Base-by-base conservation (phyloP, 2,888 invertebrate genomes). In the Oscheius myriophilus region DNA sequence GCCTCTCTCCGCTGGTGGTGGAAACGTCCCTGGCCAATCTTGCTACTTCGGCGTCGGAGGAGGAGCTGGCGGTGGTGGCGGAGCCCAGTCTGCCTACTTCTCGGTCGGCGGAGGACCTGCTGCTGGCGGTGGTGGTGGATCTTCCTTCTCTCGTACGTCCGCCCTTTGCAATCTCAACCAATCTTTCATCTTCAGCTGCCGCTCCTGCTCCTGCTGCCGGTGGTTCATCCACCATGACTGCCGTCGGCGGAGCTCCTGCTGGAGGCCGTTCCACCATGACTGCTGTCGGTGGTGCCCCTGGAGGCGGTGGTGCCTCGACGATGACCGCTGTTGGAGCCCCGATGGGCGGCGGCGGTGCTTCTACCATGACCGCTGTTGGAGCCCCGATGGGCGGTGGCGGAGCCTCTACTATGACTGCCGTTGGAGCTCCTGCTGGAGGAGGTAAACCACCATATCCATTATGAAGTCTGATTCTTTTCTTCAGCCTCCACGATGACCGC, bases 351-450 rank as follows among this genome's bases (percentile, higher is more conserved):
- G 69, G 69, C 16, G 73, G 73, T 57, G 65, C 73, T 6, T 75
- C 75, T 1, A 80, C 78, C 7, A 80, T 80, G 78, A 78, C 80
- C 21, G 80, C 79, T 18, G 73, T 79, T 53, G 76, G 72, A 55
- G 78, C 72, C 52, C 33, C 33, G 4, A 33, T 33, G 33, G 33
- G 33, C 3, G 33, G 33, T 9, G 33, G 33, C 3, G 33, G 33
- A 6, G 67, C 67, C 16, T 57, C 67, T n/a, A 46, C 66, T 61
- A 61, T 65, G 2, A 64, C 57, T 7, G 70, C 70, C 25, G 43
- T 53, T 14, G 58, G 45, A n/a, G 73, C 77, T 63, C 55, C 68
- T 33, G 33, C 33, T 33, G 33, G 33, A 33, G 33, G 33, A 33
- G 33, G 33, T 33, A 33, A 3, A 3, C 9, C 33, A 9, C 33